Evolutionary conservation across 2,797 vertebrate genomes (phyloP).

Genomic region (Pantherophis alleghaniensis): DNA sequence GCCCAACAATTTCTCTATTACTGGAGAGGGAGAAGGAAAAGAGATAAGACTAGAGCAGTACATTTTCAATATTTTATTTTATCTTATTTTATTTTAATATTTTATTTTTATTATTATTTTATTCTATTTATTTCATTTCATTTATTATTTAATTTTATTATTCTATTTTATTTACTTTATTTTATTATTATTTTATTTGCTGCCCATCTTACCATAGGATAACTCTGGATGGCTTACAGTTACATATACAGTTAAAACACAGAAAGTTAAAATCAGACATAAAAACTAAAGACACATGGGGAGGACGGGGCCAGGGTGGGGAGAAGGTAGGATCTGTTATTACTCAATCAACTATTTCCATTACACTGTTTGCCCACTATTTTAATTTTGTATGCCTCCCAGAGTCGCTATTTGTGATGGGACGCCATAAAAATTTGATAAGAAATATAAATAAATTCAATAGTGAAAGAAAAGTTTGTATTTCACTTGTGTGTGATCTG

Average conservation of each 20-base stretch:
- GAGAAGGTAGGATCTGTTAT: neutral
- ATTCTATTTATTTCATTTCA: no score
- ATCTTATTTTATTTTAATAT: neutral
- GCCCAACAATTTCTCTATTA: neutral
- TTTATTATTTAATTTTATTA: neutral
- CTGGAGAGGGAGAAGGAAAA: neutral
- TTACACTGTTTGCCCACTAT: neutral
- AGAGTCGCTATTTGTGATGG: neutral
- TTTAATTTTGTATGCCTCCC: neutral
- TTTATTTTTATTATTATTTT: neutral
- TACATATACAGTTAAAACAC: neutral
- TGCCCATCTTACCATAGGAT: neutral
- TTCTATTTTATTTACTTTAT: no score
- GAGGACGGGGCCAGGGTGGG: no score
- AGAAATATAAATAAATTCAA: neutral
- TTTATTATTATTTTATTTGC: neutral
- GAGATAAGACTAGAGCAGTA: no score
- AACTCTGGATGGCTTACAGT: neutral
- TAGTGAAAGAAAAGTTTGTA: neutral
- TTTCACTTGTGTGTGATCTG: neutral
- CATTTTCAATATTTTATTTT: neutral
- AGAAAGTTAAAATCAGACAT: neutral
- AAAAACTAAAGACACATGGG: neutral
- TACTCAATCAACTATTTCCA: neutral
- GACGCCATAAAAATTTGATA: neutral